Conservation (phyloP, 2,888 invertebrate genomes). For the Galeopsomyia nigrocyanea region DNA sequence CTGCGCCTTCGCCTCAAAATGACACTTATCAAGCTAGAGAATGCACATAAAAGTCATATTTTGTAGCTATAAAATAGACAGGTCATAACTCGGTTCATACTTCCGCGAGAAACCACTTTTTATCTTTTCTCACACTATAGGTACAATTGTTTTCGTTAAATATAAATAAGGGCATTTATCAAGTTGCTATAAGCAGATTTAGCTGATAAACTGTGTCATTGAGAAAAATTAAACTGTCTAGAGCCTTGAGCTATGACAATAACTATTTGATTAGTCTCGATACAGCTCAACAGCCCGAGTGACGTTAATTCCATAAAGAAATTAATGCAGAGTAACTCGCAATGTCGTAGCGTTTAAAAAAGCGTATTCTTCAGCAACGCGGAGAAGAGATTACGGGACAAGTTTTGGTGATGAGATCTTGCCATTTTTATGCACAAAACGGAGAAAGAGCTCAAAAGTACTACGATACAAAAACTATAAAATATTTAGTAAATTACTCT, state of each 20-base stretch:
- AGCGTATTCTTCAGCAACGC: slow-evolving; percentile 1
- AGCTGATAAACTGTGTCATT: too few relatives aligned
- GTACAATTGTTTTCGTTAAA: too few relatives aligned
- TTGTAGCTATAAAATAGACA: slow-evolving; percentile 19
- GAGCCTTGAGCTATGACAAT: too few relatives aligned
- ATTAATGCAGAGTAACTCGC: background rate
- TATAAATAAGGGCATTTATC: too few relatives aligned
- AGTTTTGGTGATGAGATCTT: background rate
- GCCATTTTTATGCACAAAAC: slow-evolving; percentile 1
- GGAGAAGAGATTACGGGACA: slow-evolving; percentile 8
- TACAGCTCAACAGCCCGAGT: background rate
- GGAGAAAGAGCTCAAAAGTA: background rate
- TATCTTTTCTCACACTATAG: too few relatives aligned
- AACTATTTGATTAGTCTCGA: slow-evolving; percentile 10
- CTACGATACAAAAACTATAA: slow-evolving; percentile 1
- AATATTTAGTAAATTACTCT: background rate
- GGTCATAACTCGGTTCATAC: slow-evolving; percentile 24
- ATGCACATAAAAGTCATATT: slow-evolving; percentile 33
- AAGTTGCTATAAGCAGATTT: too few relatives aligned
- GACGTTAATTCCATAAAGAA: background rate
- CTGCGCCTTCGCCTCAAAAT: slow-evolving; percentile 22
- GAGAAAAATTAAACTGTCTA: too few relatives aligned
- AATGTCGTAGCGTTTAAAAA: background rate
- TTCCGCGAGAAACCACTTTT: background rate
- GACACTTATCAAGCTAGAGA: slow-evolving; percentile 28